Conservation (phyloP, 1,140 invertebrate species). For the Ericerus pela region DNA sequence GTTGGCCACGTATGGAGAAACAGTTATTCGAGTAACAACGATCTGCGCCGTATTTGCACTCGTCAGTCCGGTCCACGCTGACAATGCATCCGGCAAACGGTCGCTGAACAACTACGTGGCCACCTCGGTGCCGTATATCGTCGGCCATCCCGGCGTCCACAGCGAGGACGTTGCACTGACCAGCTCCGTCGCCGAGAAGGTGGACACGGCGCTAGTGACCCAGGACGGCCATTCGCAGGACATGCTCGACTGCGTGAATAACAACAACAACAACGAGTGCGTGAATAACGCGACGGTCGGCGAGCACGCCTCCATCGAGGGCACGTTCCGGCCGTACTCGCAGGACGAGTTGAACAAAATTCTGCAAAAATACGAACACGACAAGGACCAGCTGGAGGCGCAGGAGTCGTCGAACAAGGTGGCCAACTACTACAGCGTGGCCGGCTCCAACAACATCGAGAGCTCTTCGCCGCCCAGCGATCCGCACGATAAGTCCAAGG, state of each 20-base stretch:
- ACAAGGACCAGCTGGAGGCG: constrained; percentile 21
- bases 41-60: background rate
- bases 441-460: constrained; percentile 15
- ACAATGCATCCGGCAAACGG: background rate
- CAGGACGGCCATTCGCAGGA: background rate
- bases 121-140: background rate
- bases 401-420: constrained; percentile 23
- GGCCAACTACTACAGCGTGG: constrained; percentile 15
- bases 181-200: background rate
- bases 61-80: background rate
- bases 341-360: constrained; percentile 26
- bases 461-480: constrained; percentile 3
- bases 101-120: constrained; percentile 1
- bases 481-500: constrained; percentile 26
- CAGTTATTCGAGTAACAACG: background rate
- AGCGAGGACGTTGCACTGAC: background rate
- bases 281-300: constrained; percentile 1
- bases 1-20: constrained; percentile 9
- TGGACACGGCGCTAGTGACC: background rate
- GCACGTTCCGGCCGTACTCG: constrained; percentile 25
- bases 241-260: constrained; percentile 12
- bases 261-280: constrained; percentile 15
- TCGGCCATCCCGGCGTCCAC: background rate
- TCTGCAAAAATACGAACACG: constrained; percentile 21
- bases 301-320: constrained; percentile 8